Base-by-base conservation (phyloP, 2,113 vertebrate species). In the Brachyhypopomus occidentalis region DNA sequence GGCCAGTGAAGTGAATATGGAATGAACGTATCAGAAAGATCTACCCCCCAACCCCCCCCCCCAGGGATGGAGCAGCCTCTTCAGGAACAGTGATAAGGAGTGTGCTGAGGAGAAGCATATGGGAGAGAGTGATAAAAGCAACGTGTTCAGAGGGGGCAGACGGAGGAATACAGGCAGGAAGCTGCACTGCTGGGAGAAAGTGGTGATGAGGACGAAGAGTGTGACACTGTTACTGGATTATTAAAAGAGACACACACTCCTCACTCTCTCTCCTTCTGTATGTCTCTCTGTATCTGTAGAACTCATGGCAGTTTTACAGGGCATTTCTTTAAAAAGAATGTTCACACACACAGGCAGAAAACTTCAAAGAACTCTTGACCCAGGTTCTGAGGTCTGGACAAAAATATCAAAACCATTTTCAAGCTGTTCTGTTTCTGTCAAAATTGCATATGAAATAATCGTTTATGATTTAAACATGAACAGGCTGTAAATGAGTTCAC, bases 1-100 rank as follows among this genome's bases (percentile, higher is more conserved):
- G 79, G 77, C 72, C 80, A 36, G 23, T 25, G 19, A 70, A 34
- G n/a, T 23, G 75, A 30, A 64, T 9, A 12, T 66, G 48, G 80
- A 77, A 71, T 60, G 72, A 84, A 87, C 82, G 79, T 84, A 34
- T 76, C 38, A n/a, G 78, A 84, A 86, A 87, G 86, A 87, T 83
- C 85, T 80, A 77, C 83, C 75, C 27, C 56, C 73, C 83, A 72
- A 23, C 48, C 73, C 72, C 78, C 84, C 64, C 72, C n/a, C 64
- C 72, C n/a, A 72, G 82, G 75, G 25, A 30, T 60, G 22, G 78
- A 75, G 75, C 72, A 64, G 60, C 62, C 71, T 83, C 80, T 77
- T 80, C 73, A 75, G 83, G 71, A 70, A 66, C 60, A 82, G 77
- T 84, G 86, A 88, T 86, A 87, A 86, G 80, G 73, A 83, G 72